Percentiles rank a stretch among this genome's conserved stretches.
Conservation (phyloP, 2,888 invertebrate genomes). For the Noctua janthe region DNA sequence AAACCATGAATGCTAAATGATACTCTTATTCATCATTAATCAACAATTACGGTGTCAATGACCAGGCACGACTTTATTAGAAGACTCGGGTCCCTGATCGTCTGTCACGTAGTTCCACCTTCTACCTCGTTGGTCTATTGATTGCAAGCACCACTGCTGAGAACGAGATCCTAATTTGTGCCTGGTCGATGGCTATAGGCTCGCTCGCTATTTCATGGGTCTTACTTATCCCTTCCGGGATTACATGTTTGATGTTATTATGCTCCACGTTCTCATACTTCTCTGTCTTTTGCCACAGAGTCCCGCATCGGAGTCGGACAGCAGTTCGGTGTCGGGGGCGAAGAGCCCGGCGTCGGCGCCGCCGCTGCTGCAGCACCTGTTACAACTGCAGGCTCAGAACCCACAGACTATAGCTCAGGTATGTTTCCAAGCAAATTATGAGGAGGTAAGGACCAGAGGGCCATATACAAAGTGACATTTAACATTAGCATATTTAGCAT, state of each 20-base stretch:
- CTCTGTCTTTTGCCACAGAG: conserved; percentile 83
- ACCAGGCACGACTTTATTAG: no score
- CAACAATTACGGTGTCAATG: no score
- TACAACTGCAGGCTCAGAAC: conserved; percentile 85
- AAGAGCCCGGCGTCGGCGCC: conserved; percentile 88
- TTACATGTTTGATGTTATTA: no score
- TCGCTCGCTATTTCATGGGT: no score
- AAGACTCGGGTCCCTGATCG: no score
- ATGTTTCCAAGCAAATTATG: conserved; percentile 3
- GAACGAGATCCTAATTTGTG: no score
- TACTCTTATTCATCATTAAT: neutral
- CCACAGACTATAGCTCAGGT: conserved; percentile 89
- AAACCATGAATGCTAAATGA: neutral
- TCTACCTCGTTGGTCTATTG: no score
- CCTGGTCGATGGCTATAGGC: no score
- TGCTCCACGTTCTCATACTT: neutral
- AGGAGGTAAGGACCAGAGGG: neutral
- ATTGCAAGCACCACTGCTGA: no score
- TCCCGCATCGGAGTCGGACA: conserved; percentile 93
- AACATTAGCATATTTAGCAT: neutral
- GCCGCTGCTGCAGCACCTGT: conserved; percentile 84
- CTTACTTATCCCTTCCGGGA: no score
- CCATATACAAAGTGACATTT: neutral
- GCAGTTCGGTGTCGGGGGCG: conserved; percentile 90
- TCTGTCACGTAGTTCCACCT: neutral